phyloP scores from a whole-genome alignment of 2,888 invertebrate genomes.

The Pyrrhia umbra region DNA sequence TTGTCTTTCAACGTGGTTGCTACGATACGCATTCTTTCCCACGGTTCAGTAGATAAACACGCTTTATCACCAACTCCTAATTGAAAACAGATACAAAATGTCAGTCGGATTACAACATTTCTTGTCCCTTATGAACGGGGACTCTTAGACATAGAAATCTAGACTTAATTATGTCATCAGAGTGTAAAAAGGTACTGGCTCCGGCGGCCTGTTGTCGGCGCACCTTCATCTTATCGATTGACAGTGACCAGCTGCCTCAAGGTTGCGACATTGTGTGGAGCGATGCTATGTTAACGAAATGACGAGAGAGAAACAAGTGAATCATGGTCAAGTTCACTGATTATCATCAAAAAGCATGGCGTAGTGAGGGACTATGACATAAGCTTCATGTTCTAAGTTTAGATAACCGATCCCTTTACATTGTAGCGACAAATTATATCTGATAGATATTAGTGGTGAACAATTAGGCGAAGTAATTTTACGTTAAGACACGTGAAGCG shows the following conservation, averaged over 20 bases:
- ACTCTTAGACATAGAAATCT: slow-evolving; percentile 25
- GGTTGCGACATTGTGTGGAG: slow-evolving; percentile 26
- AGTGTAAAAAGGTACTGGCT: slow-evolving; percentile 11
- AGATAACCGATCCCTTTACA: no score
- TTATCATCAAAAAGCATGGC: neutral
- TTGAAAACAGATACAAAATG: neutral
- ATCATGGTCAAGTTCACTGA: neutral
- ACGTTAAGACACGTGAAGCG: no score
- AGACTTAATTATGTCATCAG: neutral
- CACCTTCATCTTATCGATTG: slow-evolving; percentile 42
- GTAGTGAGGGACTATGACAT: neutral
- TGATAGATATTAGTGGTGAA: no score
- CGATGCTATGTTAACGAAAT: slow-evolving; percentile 6
- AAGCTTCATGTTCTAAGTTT: no score
- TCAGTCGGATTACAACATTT: neutral
- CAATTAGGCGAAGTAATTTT: no score
- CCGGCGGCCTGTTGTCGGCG: slow-evolving; percentile 27
- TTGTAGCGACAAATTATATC: no score
- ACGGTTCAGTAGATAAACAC: neutral
- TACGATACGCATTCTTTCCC: slow-evolving; percentile 22
- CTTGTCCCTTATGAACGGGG: slow-evolving; percentile 7
- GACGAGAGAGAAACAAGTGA: slow-evolving; percentile 3
- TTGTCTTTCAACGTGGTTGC: slow-evolving; percentile 29
- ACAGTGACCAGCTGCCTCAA: slow-evolving; percentile 40
- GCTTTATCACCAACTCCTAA: neutral